Percentiles rank a stretch among this genome's conserved stretches.
Evolutionary conservation across 92 coral and sea anemone species (phyloP).

Genomic region (Metridium senile): DNA sequence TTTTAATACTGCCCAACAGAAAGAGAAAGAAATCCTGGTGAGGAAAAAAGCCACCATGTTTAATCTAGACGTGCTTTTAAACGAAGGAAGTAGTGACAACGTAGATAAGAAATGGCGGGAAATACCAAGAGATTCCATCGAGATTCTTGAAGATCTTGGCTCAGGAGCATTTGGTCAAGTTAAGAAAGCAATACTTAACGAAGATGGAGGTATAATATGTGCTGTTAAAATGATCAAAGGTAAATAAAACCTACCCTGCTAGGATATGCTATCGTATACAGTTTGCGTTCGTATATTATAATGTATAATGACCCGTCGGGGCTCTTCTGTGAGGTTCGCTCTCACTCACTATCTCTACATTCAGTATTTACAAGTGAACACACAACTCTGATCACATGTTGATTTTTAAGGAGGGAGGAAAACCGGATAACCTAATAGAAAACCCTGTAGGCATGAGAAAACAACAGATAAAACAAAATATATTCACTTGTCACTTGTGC

Average conservation of each 20-base stretch:
- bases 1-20: background rate
- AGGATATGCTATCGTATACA: too few relatives aligned
- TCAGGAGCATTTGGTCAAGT: constrained; percentile 73
- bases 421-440: too few relatives aligned
- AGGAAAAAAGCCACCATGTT: constrained; percentile 13
- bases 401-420: too few relatives aligned
- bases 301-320: background rate
- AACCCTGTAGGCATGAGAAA: too few relatives aligned
- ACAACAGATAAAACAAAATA: too few relatives aligned
- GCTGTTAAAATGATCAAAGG: constrained; percentile 71
- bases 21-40: constrained; percentile 9
- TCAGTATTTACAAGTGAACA: too few relatives aligned
- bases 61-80: constrained; percentile 6
- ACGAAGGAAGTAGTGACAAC: background rate
- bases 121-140: constrained; percentile 40
- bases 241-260: too few relatives aligned
- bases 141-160: constrained; percentile 59
- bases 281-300: background rate
- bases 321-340: too few relatives aligned
- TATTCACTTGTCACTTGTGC: too few relatives aligned
- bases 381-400: too few relatives aligned
- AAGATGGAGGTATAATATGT: constrained; percentile 41
- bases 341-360: too few relatives aligned
- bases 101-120: constrained; percentile 52
- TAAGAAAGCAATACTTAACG: constrained; percentile 44